These are phyloP conservation scores for Heliconius melpomene DNA, from an alignment of 1,140 invertebrate species.

Conservation along the genomic window DNA sequence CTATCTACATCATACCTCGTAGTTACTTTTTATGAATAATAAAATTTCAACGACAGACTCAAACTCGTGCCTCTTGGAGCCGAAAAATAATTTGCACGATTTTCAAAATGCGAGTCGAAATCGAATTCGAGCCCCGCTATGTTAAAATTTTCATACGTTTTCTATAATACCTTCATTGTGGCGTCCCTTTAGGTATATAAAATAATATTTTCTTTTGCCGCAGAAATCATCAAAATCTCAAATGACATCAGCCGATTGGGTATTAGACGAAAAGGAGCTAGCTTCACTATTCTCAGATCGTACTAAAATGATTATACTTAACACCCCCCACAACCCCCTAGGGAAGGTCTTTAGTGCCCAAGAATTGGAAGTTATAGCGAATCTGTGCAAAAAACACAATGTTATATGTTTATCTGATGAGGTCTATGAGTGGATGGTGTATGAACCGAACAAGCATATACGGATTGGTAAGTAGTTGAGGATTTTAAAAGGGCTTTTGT, in stretches of 20 bases:
- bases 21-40: no score
- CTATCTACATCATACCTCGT: no score
- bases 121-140: no score
- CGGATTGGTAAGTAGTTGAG: constrained; percentile 87
- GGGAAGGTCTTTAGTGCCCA: constrained; percentile 92
- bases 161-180: no score
- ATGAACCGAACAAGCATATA: constrained; percentile 92
- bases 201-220: not conserved
- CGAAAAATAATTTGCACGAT: no score
- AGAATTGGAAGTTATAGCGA: constrained; percentile 90
- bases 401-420: constrained; percentile 96
- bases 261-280: constrained; percentile 92
- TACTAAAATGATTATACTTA: constrained; percentile 97
- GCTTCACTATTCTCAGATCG: constrained; percentile 91
- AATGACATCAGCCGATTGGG: constrained; percentile 92
- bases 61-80: no score
- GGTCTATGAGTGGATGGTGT: constrained; percentile 99
- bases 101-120: no score
- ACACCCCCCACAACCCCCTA: constrained; percentile 97
- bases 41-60: no score
- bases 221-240: constrained; percentile 60
- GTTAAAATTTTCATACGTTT: no score
- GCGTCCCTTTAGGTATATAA: no score
- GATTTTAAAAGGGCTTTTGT: not conserved
- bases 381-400: constrained; percentile 96